Evolutionary conservation across 2,797 vertebrate genomes (phyloP), one percentile per base, ranked within the genome.

Genomic region (Pantherophis alleghaniensis): DNA sequence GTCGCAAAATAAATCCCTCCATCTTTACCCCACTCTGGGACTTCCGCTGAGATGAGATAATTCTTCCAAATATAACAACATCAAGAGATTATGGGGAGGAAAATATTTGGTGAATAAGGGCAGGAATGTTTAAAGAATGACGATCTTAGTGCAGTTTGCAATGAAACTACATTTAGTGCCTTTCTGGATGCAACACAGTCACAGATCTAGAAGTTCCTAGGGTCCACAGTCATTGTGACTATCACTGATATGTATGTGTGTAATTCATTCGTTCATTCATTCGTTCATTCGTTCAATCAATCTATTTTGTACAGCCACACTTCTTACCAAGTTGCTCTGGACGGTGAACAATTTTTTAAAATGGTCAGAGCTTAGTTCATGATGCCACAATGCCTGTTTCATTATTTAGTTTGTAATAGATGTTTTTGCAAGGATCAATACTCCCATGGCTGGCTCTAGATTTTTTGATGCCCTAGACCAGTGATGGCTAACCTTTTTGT

Each of bases 111-210:
- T 20, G 9, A 86, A 7, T n/a, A 87, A 60, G 7, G 18, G 0
- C 0, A 0, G 91, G 91, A 93, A 95, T 96, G 94, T 95, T 79
- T 18, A 16, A 56, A 87, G 14, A 47, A 26, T 5, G 18, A 56
- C 7, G 9, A 47, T 3, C 14, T 11, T 53, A 53, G 47, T n/a
- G 11, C 28, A 24, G 16, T 51, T n/a, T 16, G 61, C 4, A 69
- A 53, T 0, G 9, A n/a, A 53, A 7, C 60, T 47, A 6, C 51
- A 13, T 89, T 60, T 42, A 26, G 37, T 2, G 16, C 2, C n/a
- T n/a, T 28, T 88, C 53, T 32, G 16, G 53, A 20, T 28, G 86
- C 53, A 87, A 28, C 13, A 14, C 86, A 32, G 26, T 57, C 55
- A 57, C 28, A 87, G 28, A 56, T n/a, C 28, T 32, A 32, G 9